Conservation (phyloP, 2,113 vertebrate genomes). For the Actinemys pallida region DNA sequence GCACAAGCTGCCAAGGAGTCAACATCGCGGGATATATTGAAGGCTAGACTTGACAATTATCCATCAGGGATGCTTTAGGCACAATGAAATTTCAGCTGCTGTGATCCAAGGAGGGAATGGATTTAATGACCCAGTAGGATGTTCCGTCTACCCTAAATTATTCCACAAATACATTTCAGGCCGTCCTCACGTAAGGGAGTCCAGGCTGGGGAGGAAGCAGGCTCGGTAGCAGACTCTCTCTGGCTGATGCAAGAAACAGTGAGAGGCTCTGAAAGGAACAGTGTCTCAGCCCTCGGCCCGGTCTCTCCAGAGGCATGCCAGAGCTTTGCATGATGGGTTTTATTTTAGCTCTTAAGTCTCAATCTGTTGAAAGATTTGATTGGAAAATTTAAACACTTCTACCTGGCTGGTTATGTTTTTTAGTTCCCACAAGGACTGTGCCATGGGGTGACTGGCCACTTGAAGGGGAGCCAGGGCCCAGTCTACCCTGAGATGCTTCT, state of each 20-base stretch:
- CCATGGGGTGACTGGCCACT: not conserved
- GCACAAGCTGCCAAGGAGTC: slow-evolving; percentile 3
- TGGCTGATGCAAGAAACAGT: not conserved
- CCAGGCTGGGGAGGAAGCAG: not conserved
- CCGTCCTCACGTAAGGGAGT: not conserved
- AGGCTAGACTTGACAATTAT: not conserved
- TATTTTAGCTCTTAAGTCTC: slow-evolving; percentile 3
- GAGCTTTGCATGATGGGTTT: not conserved
- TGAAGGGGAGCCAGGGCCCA: not conserved
- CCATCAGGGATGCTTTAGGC: not conserved
- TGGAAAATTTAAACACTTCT: slow-evolving; percentile 43
- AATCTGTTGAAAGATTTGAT: slow-evolving; percentile 20
- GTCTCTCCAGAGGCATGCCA: not conserved
- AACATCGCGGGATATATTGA: not conserved
- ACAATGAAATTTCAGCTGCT: not conserved
- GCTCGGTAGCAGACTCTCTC: not conserved
- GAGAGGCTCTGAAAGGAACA: not conserved
- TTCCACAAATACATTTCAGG: not conserved
- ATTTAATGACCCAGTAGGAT: not conserved
- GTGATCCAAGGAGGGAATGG: not conserved
- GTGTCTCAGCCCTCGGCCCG: slow-evolving; percentile 11
- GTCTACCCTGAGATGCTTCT: not conserved
- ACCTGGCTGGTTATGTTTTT: not conserved
- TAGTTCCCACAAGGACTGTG: not conserved
- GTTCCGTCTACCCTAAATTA: accelerated